Evolutionary conservation across 2,888 invertebrate species (phyloP), one percentile per base, ranked within the genome.

Genomic region (Gandaritis pyraliata): DNA sequence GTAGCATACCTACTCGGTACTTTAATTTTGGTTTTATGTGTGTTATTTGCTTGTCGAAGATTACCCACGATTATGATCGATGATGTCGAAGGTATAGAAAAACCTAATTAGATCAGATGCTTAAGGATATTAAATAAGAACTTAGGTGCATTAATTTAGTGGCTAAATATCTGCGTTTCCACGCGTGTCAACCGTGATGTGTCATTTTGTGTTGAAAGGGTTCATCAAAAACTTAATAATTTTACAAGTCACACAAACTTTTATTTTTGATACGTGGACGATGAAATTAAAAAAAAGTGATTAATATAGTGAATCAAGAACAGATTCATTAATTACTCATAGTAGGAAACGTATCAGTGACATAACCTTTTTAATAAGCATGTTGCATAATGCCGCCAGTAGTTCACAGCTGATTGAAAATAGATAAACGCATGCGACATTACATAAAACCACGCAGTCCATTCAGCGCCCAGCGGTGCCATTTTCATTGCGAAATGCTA

Each of bases 401-500:
- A 60, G 68, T 69, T 74, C 58, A 58, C 54, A 69, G 58, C 62
- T 66, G 68, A 74, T 76, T 70, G 68, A 61, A 73, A 70, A 72
- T 69, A 59, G 54, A 53, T 69, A 70, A 68, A 58, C 49, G 51
- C 64, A 55, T 61, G 53, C 39, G 51, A 59, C 65, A 65, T 71
- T 10, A 30, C 10, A 30, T 48, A 61, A 68, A 69, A 55, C n/a
- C n/a, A n/a, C 56, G 46, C 58, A 52, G 62, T 71, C 52, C 53
- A 47, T 41, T 60, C 58, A 62, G 58, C 55, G 71, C 52, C 54
- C 43, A 63, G 57, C 52, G 71, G 54, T 71, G 72, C 72, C 72
- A 72, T 58, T 43, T 43, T 72, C 58, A 68, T 88, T 87, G 80
- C 85, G 82, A 83, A 88, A 76, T 65, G 64, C 70, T 80, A 82